Base-by-base conservation (phyloP, 2,113 vertebrate genomes). In the Festucalex cinctus region DNA sequence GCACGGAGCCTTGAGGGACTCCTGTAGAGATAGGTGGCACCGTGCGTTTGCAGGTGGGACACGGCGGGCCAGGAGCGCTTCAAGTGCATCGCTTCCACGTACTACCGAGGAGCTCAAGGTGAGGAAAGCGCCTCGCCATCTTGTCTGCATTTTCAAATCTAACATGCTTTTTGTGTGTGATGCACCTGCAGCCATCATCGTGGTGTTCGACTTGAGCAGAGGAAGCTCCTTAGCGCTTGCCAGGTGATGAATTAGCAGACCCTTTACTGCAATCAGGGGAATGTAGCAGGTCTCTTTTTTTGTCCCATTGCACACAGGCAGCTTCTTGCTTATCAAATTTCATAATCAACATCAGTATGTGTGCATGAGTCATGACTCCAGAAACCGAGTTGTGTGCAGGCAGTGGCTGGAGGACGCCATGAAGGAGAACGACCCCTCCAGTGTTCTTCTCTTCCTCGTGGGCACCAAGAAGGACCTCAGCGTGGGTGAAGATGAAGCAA, bases 101-200 rank as follows among this genome's bases (percentile, higher is more conserved):
- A 98, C 82, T 98, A 98, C 89, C 92, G 97, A 54, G 97, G 96
- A 78, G 97, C 96, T 9, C 97, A 98, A 92, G 96, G 97, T 98
- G 87, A 85, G 22, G 53, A 4, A 7, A 26, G 14, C 5, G 14
- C 12, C 13, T 28, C 2, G 13, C 5, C 10, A 5, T 28, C 24
- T 20, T 3, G 13, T 28, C 24, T 20, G 17, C 20, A 5, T 39
- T n/a, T 17, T 28, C 35, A 59, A 59, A 59, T 12, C 5, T 9
- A 28, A 26, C 32, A 0, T 48, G 37, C 5, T 41, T 75, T 22
- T 20, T 66, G 20, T 19, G 5, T 73, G 28, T 51, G 8, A n/a
- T 9, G 0, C 9, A 48, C 63, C 77, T 63, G 2, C 90, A 98
- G 96, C 96, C 75, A 95, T 98, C 32, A 93, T 99, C 14, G 94